Base-by-base conservation (phyloP, 1,140 invertebrate genomes). In the Spodoptera litura region DNA sequence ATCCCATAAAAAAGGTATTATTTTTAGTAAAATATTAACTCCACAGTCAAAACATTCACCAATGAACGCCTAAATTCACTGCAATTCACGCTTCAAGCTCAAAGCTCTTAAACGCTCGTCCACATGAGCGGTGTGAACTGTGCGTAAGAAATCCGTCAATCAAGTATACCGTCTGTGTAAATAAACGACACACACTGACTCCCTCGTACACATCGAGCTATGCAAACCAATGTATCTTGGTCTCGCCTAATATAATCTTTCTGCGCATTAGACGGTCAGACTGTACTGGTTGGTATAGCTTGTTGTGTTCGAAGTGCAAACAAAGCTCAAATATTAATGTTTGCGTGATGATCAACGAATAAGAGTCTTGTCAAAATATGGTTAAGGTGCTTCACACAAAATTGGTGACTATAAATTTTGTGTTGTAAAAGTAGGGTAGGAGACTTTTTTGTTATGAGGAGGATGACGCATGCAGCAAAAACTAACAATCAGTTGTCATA, bases 261-360 rank as follows among this genome's bases (percentile, higher is more conserved):
- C 31, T 5, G 3, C 4, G 2, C 2, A 31, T 31, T 31, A 31
- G 31, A 31, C 31, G 31, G 2, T 31, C 31, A 31, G 3, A 4
- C 2, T 31, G 2, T 31, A 31, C 31, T 31, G 31, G 31, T 31
- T 31, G 1, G 31, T 2, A 31, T 31, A 31, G 3, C 31, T 31
- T 5, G 31, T 2, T 31, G 31, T 31, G 31, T 31, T 2, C 55
- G n/a, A 20, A 31, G 64, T 0, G 55, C 53, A 78, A 78, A 78
- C 75, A 70, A 56, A 68, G 52, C 74, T 68, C 52, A 68, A 78
- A 68, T 53, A 59, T 38, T 70, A 78, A 71, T 78, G 64, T 78
- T 78, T 78, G 66, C 64, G 53, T 44, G 20, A 78, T 52, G 64
- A 78, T 78, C 53, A 70, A 70, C 76, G 53, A 78, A 78, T 78